Conservation (phyloP, 2,888 invertebrate species). For the Nudaria mundana region DNA sequence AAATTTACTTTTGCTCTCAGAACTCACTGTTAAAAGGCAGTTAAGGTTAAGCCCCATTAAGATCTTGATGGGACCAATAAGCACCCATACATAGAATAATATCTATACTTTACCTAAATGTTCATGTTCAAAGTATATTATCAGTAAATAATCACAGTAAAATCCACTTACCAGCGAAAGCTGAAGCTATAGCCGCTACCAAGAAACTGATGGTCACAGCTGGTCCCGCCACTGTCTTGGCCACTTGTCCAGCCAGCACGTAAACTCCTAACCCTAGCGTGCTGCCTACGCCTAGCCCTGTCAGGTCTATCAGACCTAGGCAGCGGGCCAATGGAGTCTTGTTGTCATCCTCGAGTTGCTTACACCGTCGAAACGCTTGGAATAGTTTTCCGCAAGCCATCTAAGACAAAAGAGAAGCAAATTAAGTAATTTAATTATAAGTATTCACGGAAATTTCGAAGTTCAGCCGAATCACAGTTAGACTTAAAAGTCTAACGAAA, state of each 20-base stretch:
- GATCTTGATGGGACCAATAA: too few relatives aligned
- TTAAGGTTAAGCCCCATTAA: too few relatives aligned
- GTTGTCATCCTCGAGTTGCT: slow-evolving; percentile 65
- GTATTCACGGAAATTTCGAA: too few relatives aligned
- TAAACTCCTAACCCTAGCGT: slow-evolving; percentile 97
- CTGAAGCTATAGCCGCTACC: slow-evolving; percentile 95
- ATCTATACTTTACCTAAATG: too few relatives aligned
- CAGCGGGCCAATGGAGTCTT: slow-evolving; percentile 82
- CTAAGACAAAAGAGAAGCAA: slow-evolving; percentile 38
- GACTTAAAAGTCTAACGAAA: neutral
- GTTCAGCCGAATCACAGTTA: neutral
- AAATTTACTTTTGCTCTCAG: too few relatives aligned
- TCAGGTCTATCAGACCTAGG: slow-evolving; percentile 90
- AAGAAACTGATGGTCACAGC: slow-evolving; percentile 95
- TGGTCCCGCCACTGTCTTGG: slow-evolving; percentile 93
- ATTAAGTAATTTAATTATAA: too few relatives aligned
- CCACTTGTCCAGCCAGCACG: slow-evolving; percentile 94
- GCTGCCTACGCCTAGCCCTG: slow-evolving; percentile 92
- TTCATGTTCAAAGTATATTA: too few relatives aligned
- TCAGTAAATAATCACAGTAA: neutral
- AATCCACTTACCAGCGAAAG: slow-evolving; percentile 88
- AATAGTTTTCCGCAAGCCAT: slow-evolving; percentile 60
- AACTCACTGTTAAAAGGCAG: too few relatives aligned
- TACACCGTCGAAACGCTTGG: slow-evolving; percentile 67
- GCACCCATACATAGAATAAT: too few relatives aligned